phyloP scores from a whole-genome alignment of 2,888 invertebrate genomes.

The Lasioglossum calceatum region DNA sequence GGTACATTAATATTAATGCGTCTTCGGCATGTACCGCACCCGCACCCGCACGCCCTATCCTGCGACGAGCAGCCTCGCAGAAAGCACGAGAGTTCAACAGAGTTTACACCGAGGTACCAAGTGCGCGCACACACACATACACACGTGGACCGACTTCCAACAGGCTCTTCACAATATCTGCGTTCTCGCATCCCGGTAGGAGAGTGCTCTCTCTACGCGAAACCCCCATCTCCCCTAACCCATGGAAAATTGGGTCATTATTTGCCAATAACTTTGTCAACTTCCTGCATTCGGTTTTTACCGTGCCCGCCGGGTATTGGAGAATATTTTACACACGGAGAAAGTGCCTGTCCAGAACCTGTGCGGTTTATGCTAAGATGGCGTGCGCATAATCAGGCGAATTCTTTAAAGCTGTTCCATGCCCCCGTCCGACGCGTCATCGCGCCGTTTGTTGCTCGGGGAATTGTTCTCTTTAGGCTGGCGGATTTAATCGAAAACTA shows the following conservation, averaged over 20 bases:
- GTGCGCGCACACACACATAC: slow-evolving; percentile 58
- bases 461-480: not conserved
- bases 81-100: slow-evolving; percentile 66
- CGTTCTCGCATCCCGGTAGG: not conserved
- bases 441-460: not conserved
- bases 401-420: not conserved
- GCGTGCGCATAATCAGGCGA: not conserved
- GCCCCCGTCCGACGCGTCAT: not conserved
- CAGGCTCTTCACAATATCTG: slow-evolving; percentile 64
- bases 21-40: slow-evolving; percentile 77
- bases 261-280: slow-evolving; percentile 12
- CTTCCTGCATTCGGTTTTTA: not conserved
- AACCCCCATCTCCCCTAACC: not conserved
- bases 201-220: not conserved
- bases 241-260: slow-evolving; percentile 23
- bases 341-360: not conserved
- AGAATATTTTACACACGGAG: not conserved
- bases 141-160: slow-evolving; percentile 42
- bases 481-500: too few relatives aligned
- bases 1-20: slow-evolving; percentile 82
- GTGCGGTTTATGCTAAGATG: not conserved
- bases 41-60: slow-evolving; percentile 40
- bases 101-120: slow-evolving; percentile 70
- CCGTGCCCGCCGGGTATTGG: not conserved
- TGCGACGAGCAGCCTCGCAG: slow-evolving; percentile 53